Conservation (phyloP, 1,140 invertebrate genomes). For the Drosophila simulans region DNA sequence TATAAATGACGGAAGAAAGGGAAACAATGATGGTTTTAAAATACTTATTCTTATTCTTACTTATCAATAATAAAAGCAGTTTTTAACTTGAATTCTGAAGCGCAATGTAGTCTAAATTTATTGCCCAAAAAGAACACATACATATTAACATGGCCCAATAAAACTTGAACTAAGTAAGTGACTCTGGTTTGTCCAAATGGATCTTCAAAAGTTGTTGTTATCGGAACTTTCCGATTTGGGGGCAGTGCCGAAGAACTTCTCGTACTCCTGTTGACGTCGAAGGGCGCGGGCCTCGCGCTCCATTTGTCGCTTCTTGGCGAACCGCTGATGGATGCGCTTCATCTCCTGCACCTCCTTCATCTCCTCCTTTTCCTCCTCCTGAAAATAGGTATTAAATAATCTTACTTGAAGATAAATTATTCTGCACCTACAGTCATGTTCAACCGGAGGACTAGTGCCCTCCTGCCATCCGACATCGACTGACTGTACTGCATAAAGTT, state of each 20-base stretch:
- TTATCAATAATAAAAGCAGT: too few species aligned
- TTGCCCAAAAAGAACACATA: constrained; percentile 52
- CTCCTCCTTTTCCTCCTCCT: constrained; percentile 96
- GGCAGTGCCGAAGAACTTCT: constrained; percentile 77
- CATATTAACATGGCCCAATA: constrained; percentile 65
- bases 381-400: not conserved
- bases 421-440: constrained; percentile 90
- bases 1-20: not conserved
- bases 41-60: not conserved
- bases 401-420: not conserved
- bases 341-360: constrained; percentile 97
- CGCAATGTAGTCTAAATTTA: constrained; percentile 32
- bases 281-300: constrained; percentile 71
- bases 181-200: constrained; percentile 4
- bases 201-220: constrained; percentile 62
- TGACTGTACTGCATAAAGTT: constrained; percentile 97
- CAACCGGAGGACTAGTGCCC: constrained; percentile 93
- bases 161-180: constrained; percentile 70
- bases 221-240: constrained; percentile 59
- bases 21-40: not conserved
- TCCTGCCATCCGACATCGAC: constrained; percentile 95
- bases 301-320: constrained; percentile 88
- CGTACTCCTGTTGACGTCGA: constrained; percentile 76
- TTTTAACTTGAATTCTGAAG: not conserved
- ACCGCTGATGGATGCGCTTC: constrained; percentile 92